Base-by-base conservation (phyloP, 1,140 invertebrate species). In the Rhagoletis pomonella region DNA sequence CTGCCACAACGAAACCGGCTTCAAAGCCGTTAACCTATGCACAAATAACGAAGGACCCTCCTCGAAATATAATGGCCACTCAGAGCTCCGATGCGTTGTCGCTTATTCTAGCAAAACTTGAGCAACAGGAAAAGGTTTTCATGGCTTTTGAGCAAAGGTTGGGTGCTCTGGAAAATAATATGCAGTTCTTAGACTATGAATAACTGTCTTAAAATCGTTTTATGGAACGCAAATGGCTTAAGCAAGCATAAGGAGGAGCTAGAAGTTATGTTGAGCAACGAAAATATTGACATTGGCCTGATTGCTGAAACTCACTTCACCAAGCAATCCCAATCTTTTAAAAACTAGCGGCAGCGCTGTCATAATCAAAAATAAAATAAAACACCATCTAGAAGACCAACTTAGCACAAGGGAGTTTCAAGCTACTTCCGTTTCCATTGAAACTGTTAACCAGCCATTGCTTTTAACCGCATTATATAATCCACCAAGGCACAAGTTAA, bases 281-380 rank as follows among this genome's bases (percentile, higher is more conserved):
- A 55, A 7, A 55, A 55, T 55, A 55, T 55, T 55, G 50, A 55
- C 14, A 65, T 65, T 14, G 64, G 7, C 14, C 29, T 65, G 17
- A 65, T 65, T 14, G 64, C 64, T 65, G 64, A 65, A 65, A 65
- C 64, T 14, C 64, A 65, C 29, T 65, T 65, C 64, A 65, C 6
- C 17, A 5, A 7, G 14, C 29, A 19, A 65, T 65, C 64, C 5
- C 14, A 65, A 1, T 29, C 29, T 29, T 29, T 29, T 29, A 29
- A 29, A 29, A 29, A 29, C 29, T 29, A 29, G 29, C 29, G 29
- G 29, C 29, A 29, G 29, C 29, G 29, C 29, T 29, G 29, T 29
- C 29, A 29, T 29, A 29, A 29, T 29, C 29, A 29, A 29, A 29
- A 29, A 29, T 29, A 29, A 29, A 29, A 29, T 29, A 29, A 29